These are phyloP conservation scores for Neodon shergylaensis DNA, from an alignment of 2,113 vertebrate genomes.

Conservation along the genomic window DNA sequence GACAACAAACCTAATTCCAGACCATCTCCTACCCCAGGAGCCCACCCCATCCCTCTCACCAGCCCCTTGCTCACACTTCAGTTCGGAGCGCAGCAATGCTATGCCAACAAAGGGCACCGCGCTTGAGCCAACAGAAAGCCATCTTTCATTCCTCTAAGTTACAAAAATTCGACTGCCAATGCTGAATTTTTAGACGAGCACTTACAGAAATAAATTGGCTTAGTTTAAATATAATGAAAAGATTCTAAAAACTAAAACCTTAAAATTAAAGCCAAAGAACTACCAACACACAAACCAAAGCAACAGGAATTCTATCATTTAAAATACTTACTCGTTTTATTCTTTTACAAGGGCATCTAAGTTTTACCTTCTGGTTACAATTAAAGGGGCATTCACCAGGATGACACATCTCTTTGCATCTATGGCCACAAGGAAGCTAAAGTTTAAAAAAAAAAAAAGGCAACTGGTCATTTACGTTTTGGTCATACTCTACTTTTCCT, in stretches of 20 bases:
- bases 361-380: constrained; percentile 95
- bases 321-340: constrained; percentile 92
- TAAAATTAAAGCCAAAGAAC: constrained; percentile 50
- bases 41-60: background rate
- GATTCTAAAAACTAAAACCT: background rate
- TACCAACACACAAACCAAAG: background rate
- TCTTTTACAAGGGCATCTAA: constrained; percentile 95
- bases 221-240: constrained; percentile 24
- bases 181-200: constrained; percentile 49
- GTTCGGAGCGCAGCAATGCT: background rate
- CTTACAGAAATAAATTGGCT: background rate
- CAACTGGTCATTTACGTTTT: constrained; percentile 13
- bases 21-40: constrained; percentile 32
- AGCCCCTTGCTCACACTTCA: background rate
- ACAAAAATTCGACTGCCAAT: constrained; percentile 38
- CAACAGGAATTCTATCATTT: constrained; percentile 22
- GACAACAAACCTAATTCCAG: constrained; percentile 31
- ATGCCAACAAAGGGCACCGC: background rate
- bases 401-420: constrained; percentile 95
- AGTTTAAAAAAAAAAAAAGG: constrained; percentile 66
- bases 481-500: background rate
- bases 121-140: constrained; percentile 28
- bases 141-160: background rate
- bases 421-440: constrained; percentile 94
- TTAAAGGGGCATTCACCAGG: constrained; percentile 89